Evolutionary conservation across 1,140 invertebrate species (phyloP), one percentile per base, ranked within the genome.

Genomic region (Portunus trituberculatus): DNA sequence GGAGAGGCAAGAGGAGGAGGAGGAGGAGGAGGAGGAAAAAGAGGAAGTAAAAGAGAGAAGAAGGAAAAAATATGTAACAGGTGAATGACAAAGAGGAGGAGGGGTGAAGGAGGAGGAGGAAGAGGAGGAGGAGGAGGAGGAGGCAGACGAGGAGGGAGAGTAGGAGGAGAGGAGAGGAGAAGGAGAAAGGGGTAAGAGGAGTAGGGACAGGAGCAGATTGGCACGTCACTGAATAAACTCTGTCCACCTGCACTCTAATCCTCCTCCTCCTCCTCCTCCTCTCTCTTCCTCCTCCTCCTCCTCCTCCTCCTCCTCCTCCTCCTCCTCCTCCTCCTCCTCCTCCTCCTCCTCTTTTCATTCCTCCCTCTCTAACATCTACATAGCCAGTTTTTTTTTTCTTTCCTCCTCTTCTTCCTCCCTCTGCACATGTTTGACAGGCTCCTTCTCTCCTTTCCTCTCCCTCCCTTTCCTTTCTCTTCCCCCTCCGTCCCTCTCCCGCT

Each of bases 181-280:
- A 91, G 52, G 90, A 91, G 90, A 14, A 67, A 52, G n/a, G 16
- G 88, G 16, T 48, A 48, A 91, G 52, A 91, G 52, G 90, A 52
- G 48, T 4, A 52, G 52, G 52, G 90, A 46, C 32, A 67, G 52
- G 48, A 67, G 52, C 90, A 91, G n/a, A 59, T 48, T 31, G 52
- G 52, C 48, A 28, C 29, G 90, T 48, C 90, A 91, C 48, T 46
- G 90, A 31, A 59, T 28, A 67, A 91, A 88, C 45, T 45, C 45
- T 32, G 20, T 45, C 86, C 89, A 48, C 89, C 89, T 91, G 32
- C 39, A 82, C 76, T 82, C 91, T 32, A 0, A 25, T 48, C 46
- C 91, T 92, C 67, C 29, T 45, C n/a, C 91, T 83, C 91, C 46
- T 46, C 45, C 59, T 92, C 52, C 45, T 28, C 31, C 91, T 76